Percentiles rank a stretch among this genome's conserved stretches.
phyloP scores from a whole-genome alignment of 2,113 vertebrate species.

The human region DNA sequence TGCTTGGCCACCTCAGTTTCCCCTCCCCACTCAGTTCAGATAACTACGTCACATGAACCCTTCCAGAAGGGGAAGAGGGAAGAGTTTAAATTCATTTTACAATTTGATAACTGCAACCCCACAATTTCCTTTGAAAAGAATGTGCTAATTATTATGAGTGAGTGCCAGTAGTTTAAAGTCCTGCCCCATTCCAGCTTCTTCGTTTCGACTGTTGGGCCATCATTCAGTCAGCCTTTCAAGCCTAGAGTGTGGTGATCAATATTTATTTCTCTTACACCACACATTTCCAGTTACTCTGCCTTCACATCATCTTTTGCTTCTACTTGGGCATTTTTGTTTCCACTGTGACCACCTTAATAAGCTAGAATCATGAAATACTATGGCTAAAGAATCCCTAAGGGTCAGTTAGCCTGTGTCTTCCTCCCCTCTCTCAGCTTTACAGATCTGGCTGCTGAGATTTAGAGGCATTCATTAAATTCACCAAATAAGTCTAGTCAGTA shows the following conservation, averaged over 20 bases:
- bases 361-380: background rate
- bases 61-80: background rate
- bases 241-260: background rate
- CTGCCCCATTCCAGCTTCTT: background rate
- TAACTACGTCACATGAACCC: background rate
- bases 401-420: background rate
- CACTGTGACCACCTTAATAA: background rate
- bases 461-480: background rate
- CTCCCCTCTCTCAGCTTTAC: background rate
- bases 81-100: constrained; percentile 22
- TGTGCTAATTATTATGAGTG: background rate
- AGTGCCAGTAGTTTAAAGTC: background rate
- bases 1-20: background rate
- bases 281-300: background rate
- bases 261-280: background rate
- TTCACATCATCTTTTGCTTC: background rate
- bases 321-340: constrained; percentile 23
- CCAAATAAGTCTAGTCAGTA: background rate
- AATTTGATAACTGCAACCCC: background rate
- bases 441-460: background rate
- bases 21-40: background rate
- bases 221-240: constrained; percentile 6
- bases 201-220: background rate
- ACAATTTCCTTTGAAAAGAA: background rate
- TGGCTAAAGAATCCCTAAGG: background rate